Conservation (phyloP, 2,797 vertebrate genomes). For the Harpagifer antarcticus region DNA sequence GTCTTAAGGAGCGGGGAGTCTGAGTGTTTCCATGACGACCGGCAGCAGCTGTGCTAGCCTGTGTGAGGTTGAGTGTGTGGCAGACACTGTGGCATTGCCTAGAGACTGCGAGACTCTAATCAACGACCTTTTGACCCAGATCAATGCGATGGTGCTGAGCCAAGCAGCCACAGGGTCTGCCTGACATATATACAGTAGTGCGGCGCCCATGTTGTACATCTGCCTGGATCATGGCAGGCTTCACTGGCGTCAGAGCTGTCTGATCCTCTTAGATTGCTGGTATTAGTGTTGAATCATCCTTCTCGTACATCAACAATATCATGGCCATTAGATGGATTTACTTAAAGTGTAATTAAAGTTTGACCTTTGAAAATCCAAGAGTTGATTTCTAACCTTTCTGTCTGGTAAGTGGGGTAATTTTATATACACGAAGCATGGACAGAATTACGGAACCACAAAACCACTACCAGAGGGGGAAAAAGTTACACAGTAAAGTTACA, state of each 20-base stretch:
- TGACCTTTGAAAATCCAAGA: slow-evolving; percentile 13
- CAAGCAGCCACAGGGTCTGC: slow-evolving; percentile 49
- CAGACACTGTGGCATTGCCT: slow-evolving; percentile 74
- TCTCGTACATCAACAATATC: slow-evolving; percentile 46
- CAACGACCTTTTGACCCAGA: slow-evolving; percentile 84
- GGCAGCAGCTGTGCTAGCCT: slow-evolving; percentile 79
- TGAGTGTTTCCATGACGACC: slow-evolving; percentile 83
- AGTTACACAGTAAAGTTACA: neutral
- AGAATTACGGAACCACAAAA: slow-evolving; percentile 21
- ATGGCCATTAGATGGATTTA: slow-evolving; percentile 48
- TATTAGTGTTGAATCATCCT: slow-evolving; percentile 40
- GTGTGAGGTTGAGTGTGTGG: slow-evolving; percentile 64
- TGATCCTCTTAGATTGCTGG: slow-evolving; percentile 56
- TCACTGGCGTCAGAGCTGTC: slow-evolving; percentile 28
- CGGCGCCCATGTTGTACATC: slow-evolving; percentile 10
- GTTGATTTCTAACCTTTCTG: neutral
- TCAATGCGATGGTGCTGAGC: slow-evolving; percentile 72
- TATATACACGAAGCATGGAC: neutral
- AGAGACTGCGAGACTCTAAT: slow-evolving; percentile 73
- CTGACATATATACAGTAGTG: slow-evolving; percentile 39
- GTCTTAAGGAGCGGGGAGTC: slow-evolving; percentile 69
- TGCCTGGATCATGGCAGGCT: slow-evolving; percentile 41
- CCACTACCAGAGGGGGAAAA: neutral
- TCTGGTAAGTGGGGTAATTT: slow-evolving; percentile 24
- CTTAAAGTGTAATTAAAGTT: slow-evolving; percentile 53